A percentile compares a stretch with the other conserved stretches of the same genome.
phyloP scores from a whole-genome alignment of 2,113 vertebrate genomes.

The Gallinago paraguaiae region DNA sequence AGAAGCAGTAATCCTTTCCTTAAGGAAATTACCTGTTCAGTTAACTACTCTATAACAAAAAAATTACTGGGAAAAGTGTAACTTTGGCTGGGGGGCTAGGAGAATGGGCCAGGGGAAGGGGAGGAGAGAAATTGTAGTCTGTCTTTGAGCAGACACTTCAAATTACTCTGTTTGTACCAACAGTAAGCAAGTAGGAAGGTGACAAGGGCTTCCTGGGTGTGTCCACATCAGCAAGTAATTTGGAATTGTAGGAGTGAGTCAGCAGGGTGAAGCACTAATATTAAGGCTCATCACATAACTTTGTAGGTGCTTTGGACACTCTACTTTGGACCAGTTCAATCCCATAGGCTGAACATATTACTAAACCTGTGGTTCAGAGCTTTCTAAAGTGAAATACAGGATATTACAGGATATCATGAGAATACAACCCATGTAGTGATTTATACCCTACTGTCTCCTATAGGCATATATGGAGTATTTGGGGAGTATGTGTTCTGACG shows the following conservation, averaged over 20 bases:
- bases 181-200: not conserved
- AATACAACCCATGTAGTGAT: not conserved
- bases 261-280: not conserved
- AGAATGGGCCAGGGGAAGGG: not conserved
- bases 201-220: not conserved
- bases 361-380: not conserved
- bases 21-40: slow-evolving; percentile 24
- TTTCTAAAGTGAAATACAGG: not conserved
- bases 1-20: slow-evolving; percentile 31
- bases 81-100: not conserved
- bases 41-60: slow-evolving; percentile 7
- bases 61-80: not conserved
- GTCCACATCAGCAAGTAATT: not conserved
- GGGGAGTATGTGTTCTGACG: not conserved
- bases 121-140: not conserved
- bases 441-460: not conserved
- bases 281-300: accelerated
- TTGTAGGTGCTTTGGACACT: not conserved
- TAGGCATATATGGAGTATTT: not conserved
- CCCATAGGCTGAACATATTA: not conserved
- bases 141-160: not conserved
- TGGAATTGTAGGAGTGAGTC: not conserved
- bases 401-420: not conserved
- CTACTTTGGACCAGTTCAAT: not conserved
- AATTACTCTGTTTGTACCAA: not conserved